Evolutionary conservation across 1,140 invertebrate genomes (phyloP).

Genomic region (Hyposmocoma kahamanoa): DNA sequence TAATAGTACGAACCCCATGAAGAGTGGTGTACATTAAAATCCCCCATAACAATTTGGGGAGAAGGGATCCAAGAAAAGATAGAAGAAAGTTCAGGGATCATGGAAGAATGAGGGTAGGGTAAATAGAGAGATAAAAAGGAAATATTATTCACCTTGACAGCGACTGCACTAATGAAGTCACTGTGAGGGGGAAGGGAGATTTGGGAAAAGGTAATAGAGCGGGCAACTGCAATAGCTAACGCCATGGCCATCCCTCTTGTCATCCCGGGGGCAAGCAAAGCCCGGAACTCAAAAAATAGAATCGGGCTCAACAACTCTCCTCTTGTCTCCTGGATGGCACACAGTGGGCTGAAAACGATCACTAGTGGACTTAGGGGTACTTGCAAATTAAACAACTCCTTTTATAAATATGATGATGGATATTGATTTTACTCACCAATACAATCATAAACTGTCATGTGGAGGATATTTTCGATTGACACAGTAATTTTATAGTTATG

Average conservation of each 20-base stretch:
- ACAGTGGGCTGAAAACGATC: too few relatives aligned
- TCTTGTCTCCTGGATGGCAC: too few relatives aligned
- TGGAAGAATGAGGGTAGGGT: not conserved
- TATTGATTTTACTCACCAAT: too few relatives aligned
- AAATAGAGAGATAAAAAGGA: slow-evolving; percentile 11
- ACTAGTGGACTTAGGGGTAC: too few relatives aligned
- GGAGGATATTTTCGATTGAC: too few relatives aligned
- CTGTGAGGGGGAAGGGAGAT: not conserved
- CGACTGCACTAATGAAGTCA: not conserved
- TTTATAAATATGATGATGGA: too few relatives aligned
- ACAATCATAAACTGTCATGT: too few relatives aligned
- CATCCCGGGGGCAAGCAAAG: not conserved
- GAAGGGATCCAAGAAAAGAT: not conserved
- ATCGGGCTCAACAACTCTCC: not conserved
- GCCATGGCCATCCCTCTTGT: not conserved
- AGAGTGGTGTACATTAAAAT: not conserved
- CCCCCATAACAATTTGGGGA: not conserved
- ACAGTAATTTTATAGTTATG: too few relatives aligned
- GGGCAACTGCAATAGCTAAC: not conserved
- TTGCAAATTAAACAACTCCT: too few relatives aligned
- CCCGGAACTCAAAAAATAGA: not conserved
- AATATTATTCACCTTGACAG: not conserved
- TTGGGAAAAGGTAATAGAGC: not conserved
- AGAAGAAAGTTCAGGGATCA: not conserved
- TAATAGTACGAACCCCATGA: not conserved